phyloP scores from a whole-genome alignment of 2,797 vertebrate genomes.

The Sandelia bainsii region DNA sequence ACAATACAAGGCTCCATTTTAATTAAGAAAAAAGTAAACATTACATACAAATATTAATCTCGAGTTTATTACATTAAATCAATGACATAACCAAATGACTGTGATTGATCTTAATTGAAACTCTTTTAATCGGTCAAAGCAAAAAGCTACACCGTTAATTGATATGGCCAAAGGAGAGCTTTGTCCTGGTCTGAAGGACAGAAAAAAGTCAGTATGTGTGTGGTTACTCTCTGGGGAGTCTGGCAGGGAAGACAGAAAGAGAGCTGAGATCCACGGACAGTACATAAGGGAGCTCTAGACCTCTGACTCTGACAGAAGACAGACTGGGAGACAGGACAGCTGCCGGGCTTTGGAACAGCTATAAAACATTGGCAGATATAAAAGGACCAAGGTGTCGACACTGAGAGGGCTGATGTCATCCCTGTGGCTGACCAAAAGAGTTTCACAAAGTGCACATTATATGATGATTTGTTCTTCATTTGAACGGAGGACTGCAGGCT shows the following conservation, averaged over 20 bases:
- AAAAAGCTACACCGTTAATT: not conserved
- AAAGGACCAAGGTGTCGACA: too few species aligned
- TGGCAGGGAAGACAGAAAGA: not conserved
- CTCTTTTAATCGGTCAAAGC: not conserved
- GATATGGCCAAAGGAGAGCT: not conserved
- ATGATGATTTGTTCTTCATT: too few species aligned
- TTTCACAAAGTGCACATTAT: not conserved
- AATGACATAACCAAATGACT: not conserved
- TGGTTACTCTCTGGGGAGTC: not conserved
- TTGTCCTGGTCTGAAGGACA: not conserved
- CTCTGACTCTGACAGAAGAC: slow-evolving; percentile 35
- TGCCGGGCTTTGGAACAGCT: slow-evolving; percentile 35
- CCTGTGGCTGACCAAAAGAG: slow-evolving; percentile 4
- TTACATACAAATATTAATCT: not conserved
- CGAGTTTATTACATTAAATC: not conserved
- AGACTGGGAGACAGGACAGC: slow-evolving; percentile 26
- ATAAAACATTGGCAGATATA: slow-evolving; percentile 12
- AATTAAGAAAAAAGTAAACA: not conserved
- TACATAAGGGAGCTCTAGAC: slow-evolving; percentile 33
- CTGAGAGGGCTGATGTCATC: too few species aligned
- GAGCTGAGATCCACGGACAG: slow-evolving; percentile 13
- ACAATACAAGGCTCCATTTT: not conserved
- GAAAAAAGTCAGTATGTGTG: slow-evolving; percentile 16
- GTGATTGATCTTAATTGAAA: slow-evolving; percentile 5
- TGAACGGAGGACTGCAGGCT: too few species aligned